Conservation (phyloP, 2,888 invertebrate genomes). For the Yponomeuta sedellus region DNA sequence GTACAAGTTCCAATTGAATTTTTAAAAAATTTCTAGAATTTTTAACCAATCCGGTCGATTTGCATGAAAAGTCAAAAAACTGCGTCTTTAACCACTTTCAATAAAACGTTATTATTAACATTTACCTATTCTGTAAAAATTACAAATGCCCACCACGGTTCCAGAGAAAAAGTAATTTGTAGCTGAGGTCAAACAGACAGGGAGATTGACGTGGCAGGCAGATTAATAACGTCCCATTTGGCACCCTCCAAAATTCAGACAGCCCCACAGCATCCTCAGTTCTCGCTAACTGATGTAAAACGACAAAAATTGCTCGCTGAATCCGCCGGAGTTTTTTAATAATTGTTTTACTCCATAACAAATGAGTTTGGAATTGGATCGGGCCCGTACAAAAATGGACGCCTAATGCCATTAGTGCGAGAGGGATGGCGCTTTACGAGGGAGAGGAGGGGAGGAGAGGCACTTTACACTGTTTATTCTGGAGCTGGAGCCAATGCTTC, state of each 20-base stretch:
- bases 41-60: too few relatives aligned
- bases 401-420: conserved; percentile 79
- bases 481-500: not conserved
- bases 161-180: too few relatives aligned
- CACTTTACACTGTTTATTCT: not conserved
- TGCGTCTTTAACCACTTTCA: too few relatives aligned
- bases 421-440: conserved; percentile 40
- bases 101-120: too few relatives aligned
- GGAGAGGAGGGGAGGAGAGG: conserved; percentile 30
- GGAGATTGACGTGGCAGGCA: too few relatives aligned
- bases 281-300: conserved; percentile 57
- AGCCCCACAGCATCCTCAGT: conserved; percentile 15
- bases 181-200: too few relatives aligned
- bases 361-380: conserved; percentile 83
- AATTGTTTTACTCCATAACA: conserved; percentile 77
- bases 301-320: conserved; percentile 65
- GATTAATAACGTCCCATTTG: too few relatives aligned
- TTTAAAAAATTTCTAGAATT: too few relatives aligned
- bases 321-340: conserved; percentile 72
- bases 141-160: too few relatives aligned
- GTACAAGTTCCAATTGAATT: too few relatives aligned
- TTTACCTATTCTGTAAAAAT: too few relatives aligned
- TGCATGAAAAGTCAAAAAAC: too few relatives aligned
- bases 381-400: conserved; percentile 80
- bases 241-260: not conserved